Evolutionary conservation across 2,888 invertebrate species (phyloP), one percentile per base, ranked within the genome.

Genomic region (Polia nebulosa): DNA sequence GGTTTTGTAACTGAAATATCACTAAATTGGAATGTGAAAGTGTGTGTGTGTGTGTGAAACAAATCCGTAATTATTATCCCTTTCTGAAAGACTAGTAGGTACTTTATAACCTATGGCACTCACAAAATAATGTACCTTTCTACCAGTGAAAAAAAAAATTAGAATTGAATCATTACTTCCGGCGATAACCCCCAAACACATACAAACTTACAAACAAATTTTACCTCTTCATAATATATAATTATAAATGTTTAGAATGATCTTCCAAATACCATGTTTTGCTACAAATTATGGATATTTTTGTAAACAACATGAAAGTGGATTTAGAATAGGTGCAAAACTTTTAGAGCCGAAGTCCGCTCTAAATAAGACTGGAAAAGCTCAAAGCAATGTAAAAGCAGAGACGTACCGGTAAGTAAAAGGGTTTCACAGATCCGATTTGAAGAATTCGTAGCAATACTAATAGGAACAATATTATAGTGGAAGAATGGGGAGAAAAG

Each of bases 341-440:
- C 5, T 61, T 41, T 44, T 20, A 44, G 52, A 67, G 68, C n/a
- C 32, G 1, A 32, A 41, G 17, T 0, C 3, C 4, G 27, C 8
- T 47, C 4, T n/a, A 45, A 41, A 67, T 39, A 51, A 39, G 49
- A 45, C 74, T 39, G 13, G 32, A 25, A 13, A 29, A 75, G 49
- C 59, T 72, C 59, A 67, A 55, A 56, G 68, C 25, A 39, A 59
- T 13, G 55, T 36, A 13, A 20, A 47, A 25, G 44, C n/a, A n/a
- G 20, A 39, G 27, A 34, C 29, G 34, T 9, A 36, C 13, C 9
- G 15, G 11, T 17, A 45, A 39, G 44, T 39, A 74, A 59, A 27
- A 27, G 11, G 39, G 11, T 52, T 47, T 22, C 3, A 0, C 13
- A 51, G 27, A 75, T 75, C 44, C 39, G 34, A 75, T 60, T 72